Conservation (phyloP, 2,888 invertebrate genomes). For the Entomobrya multifasciata region DNA sequence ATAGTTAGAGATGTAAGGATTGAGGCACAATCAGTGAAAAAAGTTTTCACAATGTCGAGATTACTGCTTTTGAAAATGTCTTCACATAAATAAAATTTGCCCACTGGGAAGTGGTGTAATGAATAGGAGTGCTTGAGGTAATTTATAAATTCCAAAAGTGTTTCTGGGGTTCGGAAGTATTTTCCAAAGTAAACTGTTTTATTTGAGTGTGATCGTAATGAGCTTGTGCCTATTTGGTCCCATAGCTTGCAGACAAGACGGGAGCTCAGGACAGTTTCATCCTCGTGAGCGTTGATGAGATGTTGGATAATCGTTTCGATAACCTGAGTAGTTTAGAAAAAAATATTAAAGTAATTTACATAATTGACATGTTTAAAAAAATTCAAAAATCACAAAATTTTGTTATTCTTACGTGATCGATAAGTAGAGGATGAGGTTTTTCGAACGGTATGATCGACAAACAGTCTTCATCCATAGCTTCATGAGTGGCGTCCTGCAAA, state of each 20-base stretch:
- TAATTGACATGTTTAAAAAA: too few relatives aligned
- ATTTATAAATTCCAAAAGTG: slow-evolving; percentile 43
- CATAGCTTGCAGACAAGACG: slow-evolving; percentile 67
- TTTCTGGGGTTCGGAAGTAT: slow-evolving; percentile 50
- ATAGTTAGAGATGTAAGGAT: slow-evolving; percentile 59
- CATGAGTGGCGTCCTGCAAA: not conserved
- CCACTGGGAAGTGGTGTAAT: slow-evolving; percentile 33
- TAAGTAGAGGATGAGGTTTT: slow-evolving; percentile 66
- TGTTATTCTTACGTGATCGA: slow-evolving; percentile 72
- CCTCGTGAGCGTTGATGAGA: not conserved
- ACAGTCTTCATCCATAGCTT: slow-evolving; percentile 48
- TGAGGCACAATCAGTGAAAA: slow-evolving; percentile 49
- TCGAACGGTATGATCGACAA: too few relatives aligned
- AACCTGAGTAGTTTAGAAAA: slow-evolving; percentile 39
- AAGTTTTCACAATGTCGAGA: slow-evolving; percentile 29
- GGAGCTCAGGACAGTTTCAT: slow-evolving; percentile 20
- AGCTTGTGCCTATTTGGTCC: slow-evolving; percentile 46
- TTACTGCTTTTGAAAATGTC: slow-evolving; percentile 53
- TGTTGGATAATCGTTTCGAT: slow-evolving; percentile 59
- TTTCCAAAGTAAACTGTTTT: slow-evolving; percentile 67
- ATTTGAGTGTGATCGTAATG: slow-evolving; percentile 42
- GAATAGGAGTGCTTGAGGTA: not conserved
- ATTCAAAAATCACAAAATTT: too few relatives aligned
- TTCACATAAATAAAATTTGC: slow-evolving; percentile 62
- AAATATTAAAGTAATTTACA: not conserved